Conservation (phyloP, 2,113 vertebrate genomes). For the Myocastor coypus region DNA sequence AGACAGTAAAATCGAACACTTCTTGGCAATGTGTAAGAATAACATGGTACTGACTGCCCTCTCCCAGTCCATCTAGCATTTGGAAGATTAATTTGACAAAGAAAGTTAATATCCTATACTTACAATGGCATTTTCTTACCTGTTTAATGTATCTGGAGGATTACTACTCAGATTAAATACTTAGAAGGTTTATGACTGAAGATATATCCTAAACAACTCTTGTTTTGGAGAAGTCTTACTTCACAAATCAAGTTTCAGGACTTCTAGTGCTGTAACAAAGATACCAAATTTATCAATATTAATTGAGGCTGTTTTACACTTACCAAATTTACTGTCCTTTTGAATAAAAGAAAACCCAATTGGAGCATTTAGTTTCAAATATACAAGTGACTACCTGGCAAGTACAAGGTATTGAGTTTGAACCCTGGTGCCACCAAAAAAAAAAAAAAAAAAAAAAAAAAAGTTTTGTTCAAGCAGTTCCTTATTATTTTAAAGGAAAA, state of each 20-base stretch:
- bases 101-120: not conserved
- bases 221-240: not conserved
- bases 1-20: constrained; percentile 48
- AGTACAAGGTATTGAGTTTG: too few species aligned
- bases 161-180: not conserved
- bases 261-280: not conserved
- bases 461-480: constrained; percentile 18
- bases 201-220: constrained; percentile 9
- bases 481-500: constrained; percentile 31
- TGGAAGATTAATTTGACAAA: constrained; percentile 59
- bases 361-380: constrained; percentile 53
- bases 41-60: constrained; percentile 48
- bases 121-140: constrained; percentile 1
- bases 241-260: constrained; percentile 62
- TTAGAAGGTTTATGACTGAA: not conserved
- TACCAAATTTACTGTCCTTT: not conserved
- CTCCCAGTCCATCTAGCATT: constrained; percentile 34
- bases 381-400: too few species aligned
- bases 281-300: not conserved
- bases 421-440: too few species aligned
- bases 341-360: not conserved
- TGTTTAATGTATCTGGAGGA: not conserved
- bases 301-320: constrained; percentile 14
- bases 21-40: constrained; percentile 25
- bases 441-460: too few species aligned